Conservation (phyloP, 2,888 invertebrate genomes). For the Hedychridium roseum region DNA sequence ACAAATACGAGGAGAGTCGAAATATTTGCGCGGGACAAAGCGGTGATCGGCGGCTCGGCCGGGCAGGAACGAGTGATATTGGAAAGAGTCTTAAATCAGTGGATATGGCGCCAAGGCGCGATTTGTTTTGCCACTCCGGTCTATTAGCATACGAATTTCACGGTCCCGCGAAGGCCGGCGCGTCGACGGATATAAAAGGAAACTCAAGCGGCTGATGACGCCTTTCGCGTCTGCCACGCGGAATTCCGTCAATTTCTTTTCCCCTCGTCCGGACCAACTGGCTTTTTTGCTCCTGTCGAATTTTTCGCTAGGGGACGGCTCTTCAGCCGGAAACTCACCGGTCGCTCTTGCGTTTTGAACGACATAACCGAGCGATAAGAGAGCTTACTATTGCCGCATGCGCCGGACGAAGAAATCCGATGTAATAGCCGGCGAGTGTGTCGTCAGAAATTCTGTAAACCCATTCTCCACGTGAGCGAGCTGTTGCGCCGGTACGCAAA, state of each 20-base stretch:
- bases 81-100: background rate
- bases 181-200: background rate
- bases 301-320: background rate
- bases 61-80: background rate
- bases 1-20: conserved; percentile 2
- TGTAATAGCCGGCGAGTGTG: too few species aligned
- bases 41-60: background rate
- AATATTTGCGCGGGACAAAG: background rate
- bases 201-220: background rate
- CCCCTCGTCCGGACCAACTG: background rate
- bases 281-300: background rate
- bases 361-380: too few species aligned
- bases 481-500: too few species aligned
- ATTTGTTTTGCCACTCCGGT: conserved; percentile 1
- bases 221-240: background rate
- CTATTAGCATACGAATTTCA: conserved; percentile 3
- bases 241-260: background rate
- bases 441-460: too few species aligned
- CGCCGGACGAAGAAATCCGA: too few species aligned
- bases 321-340: background rate
- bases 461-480: too few species aligned
- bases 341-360: too few species aligned
- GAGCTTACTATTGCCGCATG: too few species aligned
- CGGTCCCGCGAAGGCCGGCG: background rate
- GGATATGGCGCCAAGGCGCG: background rate